Evolutionary conservation across 2,797 vertebrate genomes (phyloP).

Genomic region (Artibeus jamaicensis): DNA sequence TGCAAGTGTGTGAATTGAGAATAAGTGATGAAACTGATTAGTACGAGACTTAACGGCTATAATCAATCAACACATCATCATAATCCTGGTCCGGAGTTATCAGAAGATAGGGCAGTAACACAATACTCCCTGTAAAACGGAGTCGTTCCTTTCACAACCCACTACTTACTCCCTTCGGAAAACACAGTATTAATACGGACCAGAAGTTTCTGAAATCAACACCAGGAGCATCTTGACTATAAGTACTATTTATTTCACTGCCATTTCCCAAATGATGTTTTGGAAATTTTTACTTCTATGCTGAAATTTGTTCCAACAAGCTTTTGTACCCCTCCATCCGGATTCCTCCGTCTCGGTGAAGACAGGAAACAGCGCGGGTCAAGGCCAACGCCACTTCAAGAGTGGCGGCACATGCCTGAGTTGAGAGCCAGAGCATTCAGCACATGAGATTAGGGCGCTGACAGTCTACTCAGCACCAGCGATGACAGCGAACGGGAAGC

Average conservation of each 20-base stretch:
- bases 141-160: background rate
- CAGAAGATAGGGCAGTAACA: conserved; percentile 63
- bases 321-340: background rate
- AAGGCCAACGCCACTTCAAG: conserved; percentile 28
- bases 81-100: conserved; percentile 74
- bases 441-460: background rate
- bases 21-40: conserved; percentile 84
- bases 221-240: background rate
- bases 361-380: conserved; percentile 16
- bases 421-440: background rate
- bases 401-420: background rate
- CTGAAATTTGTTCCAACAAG: conserved; percentile 39
- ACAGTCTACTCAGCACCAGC: conserved; percentile 13
- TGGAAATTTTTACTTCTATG: background rate
- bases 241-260: background rate
- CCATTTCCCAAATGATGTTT: background rate
- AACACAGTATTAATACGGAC: background rate
- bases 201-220: background rate
- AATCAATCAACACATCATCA: conserved; percentile 84
- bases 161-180: background rate
- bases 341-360: background rate
- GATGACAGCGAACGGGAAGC: conserved; percentile 25
- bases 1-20: conserved; percentile 79
- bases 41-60: conserved; percentile 81
- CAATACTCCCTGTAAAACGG: background rate